phyloP scores from a whole-genome alignment of 1,140 invertebrate genomes.

The Prorops nasuta region DNA sequence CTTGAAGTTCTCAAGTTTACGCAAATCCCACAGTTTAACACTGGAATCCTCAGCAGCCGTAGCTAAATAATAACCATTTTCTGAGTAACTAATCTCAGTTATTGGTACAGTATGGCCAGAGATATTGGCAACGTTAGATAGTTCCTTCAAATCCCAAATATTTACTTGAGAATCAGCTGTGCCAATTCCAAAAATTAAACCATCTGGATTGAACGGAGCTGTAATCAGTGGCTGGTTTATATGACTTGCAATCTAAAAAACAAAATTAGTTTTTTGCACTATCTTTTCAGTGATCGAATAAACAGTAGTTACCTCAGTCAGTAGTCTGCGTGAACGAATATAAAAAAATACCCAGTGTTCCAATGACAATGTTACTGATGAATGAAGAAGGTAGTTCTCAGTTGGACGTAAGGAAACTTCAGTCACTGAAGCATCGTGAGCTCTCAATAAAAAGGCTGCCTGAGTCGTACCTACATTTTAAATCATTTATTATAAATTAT shows the following conservation, averaged over 20 bases:
- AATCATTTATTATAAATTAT: no score
- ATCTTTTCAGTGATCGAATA: slow-evolving; percentile 2
- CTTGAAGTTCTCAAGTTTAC: slow-evolving; percentile 98
- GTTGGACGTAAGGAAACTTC: slow-evolving; percentile 96
- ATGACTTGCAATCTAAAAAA: slow-evolving; percentile 65
- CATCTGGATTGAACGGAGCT: slow-evolving; percentile 99
- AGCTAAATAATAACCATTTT: slow-evolving; percentile 99
- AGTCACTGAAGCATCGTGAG: slow-evolving; percentile 92
- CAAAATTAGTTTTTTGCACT: slow-evolving; percentile 6
- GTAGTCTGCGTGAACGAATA: slow-evolving; percentile 82
- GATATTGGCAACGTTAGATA: slow-evolving; percentile 97
- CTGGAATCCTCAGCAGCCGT: slow-evolving; percentile 96
- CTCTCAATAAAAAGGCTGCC: slow-evolving; percentile 80
- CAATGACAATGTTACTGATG: slow-evolving; percentile 91
- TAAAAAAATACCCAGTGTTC: slow-evolving; percentile 98
- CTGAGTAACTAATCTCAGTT: slow-evolving; percentile 96
- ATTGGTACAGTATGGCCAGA: slow-evolving; percentile 91
- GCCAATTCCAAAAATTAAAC: slow-evolving; percentile 97
- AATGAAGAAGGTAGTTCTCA: slow-evolving; percentile 95
- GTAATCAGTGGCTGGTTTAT: slow-evolving; percentile 83
- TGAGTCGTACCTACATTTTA: slow-evolving; percentile 90
- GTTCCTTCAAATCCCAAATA: slow-evolving; percentile 99
- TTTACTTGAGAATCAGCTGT: slow-evolving; percentile 95
- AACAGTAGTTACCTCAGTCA: slow-evolving; percentile 71
- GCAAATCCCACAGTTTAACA: slow-evolving; percentile 98